phyloP scores from a whole-genome alignment of 53 echinoderm and acorn worm species.

The Patiria pectinifera region DNA sequence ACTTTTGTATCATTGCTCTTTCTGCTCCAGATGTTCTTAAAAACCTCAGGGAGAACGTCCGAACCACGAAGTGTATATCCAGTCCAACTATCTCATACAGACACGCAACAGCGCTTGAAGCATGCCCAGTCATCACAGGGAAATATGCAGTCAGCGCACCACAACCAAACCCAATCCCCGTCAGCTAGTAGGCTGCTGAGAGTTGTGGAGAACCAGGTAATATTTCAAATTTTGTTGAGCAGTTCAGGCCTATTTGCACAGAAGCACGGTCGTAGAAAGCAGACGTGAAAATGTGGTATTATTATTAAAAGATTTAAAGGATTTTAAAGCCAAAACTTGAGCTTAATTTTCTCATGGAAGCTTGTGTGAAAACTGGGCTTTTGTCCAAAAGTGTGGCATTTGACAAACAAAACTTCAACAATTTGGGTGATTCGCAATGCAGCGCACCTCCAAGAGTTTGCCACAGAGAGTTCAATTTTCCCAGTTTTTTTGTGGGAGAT shows the following conservation, averaged over 20 bases:
- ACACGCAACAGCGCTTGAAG: constrained; percentile 6
- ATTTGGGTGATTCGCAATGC: too few species aligned
- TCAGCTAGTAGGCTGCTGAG: neutral
- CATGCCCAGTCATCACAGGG: neutral
- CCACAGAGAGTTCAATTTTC: too few species aligned
- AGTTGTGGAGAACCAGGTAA: neutral
- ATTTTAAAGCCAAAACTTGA: too few species aligned
- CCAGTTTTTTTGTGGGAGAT: too few species aligned
- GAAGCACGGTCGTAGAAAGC: too few species aligned
- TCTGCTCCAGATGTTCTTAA: constrained; percentile 22
- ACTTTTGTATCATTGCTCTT: neutral
- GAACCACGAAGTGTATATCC: neutral
- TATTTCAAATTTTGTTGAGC: neutral
- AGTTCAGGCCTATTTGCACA: neutral
- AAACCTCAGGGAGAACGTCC: neutral
- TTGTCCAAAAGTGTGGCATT: too few species aligned
- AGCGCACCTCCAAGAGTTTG: too few species aligned
- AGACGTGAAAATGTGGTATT: too few species aligned
- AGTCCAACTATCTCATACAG: constrained; percentile 14
- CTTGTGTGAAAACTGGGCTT: too few species aligned
- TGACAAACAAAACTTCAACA: too few species aligned
- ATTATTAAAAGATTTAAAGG: too few species aligned
- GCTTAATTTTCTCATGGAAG: too few species aligned
- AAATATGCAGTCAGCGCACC: neutral
- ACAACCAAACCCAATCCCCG: neutral